Percentiles rank a stretch among this genome's conserved stretches.
Conservation (phyloP, 2,113 vertebrate genomes). For the Ochotona curzoniae region DNA sequence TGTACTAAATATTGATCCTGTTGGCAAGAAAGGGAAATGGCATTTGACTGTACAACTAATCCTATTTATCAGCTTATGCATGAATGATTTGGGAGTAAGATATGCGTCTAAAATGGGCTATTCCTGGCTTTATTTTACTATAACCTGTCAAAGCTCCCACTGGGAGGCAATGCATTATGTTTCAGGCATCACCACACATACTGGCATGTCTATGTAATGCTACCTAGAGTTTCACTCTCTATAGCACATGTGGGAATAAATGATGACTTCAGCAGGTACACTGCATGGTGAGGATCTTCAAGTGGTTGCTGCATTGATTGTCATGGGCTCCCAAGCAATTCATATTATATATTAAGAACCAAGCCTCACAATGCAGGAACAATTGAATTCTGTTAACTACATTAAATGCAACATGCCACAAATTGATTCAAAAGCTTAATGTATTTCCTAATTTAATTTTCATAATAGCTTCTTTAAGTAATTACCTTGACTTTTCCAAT, state of each 20-base stretch:
- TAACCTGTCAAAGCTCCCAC: background rate
- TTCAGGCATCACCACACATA: background rate
- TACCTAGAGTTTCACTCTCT: background rate
- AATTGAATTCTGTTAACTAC: background rate
- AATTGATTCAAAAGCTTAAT: background rate
- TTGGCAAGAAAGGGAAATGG: background rate
- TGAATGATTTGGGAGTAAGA: background rate
- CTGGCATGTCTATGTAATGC: background rate
- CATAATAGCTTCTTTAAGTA: background rate
- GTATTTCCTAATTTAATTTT: constrained; percentile 11
- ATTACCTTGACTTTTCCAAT: background rate
- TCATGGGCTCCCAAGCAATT: background rate
- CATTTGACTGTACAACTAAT: background rate
- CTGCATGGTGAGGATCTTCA: background rate
- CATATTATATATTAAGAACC: background rate
- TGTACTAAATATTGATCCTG: background rate
- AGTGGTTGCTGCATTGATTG: background rate
- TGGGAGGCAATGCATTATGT: background rate
- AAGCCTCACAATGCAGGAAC: background rate
- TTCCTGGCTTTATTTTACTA: background rate
- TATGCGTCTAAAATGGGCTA: background rate
- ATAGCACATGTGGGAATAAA: background rate
- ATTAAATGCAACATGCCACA: background rate
- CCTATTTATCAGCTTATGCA: background rate
- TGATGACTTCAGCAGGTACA: background rate